Conservation (phyloP, 2,888 invertebrate genomes). For the Rambutsinella grinnellia region DNA sequence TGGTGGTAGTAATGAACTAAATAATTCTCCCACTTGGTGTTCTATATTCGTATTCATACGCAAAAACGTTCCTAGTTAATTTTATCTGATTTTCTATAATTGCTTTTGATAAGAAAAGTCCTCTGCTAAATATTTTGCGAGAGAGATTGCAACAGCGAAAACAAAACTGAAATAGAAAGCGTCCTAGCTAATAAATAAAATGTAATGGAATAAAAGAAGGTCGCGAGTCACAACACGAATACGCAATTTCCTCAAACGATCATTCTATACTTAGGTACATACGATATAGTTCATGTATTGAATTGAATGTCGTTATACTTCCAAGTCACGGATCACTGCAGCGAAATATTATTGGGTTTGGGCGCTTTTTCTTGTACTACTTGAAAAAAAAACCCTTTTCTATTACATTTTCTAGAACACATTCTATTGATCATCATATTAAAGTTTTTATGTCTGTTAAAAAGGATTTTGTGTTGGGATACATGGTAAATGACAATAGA, state of each 20-base stretch:
- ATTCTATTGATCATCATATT: conserved; percentile 43
- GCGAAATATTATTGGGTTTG: conserved; percentile 28
- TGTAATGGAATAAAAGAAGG: conserved; percentile 12
- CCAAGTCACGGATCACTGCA: conserved; percentile 55
- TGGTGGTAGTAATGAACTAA: no score
- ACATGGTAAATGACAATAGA: not conserved
- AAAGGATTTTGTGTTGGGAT: not conserved
- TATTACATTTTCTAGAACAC: conserved; percentile 2
- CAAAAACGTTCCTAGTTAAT: no score
- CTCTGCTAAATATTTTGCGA: no score
- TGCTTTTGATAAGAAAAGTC: no score
- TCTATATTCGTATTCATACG: conserved; percentile 11
- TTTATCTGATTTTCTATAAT: no score
- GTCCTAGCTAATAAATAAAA: conserved; percentile 24
- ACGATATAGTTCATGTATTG: no score
- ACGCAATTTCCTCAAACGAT: conserved; percentile 35
- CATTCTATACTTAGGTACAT: conserved; percentile 31
- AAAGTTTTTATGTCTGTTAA: conserved; percentile 2
- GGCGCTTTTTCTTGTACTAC: conserved; percentile 4
- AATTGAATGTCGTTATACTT: conserved; percentile 42
- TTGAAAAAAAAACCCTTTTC: conserved; percentile 2
- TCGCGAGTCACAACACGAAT: conserved; percentile 39
- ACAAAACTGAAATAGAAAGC: conserved; percentile 17
- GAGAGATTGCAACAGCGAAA: not conserved
- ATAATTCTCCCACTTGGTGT: not conserved